Base-by-base conservation (phyloP, 2,888 invertebrate genomes). In the Atherix ibis region DNA sequence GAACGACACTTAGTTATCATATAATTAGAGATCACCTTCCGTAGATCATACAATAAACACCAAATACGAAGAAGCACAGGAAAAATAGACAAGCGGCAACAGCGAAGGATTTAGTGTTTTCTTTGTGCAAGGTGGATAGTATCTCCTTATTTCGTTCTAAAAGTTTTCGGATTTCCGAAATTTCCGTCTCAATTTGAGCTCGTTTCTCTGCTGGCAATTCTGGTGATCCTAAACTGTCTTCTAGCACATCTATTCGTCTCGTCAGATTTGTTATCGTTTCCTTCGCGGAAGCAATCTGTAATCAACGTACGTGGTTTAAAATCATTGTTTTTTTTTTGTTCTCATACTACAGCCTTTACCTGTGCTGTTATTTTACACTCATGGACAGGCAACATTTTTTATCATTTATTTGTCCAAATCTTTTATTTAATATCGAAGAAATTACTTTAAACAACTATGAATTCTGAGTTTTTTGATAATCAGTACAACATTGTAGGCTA, bases 101-200 rank as follows among this genome's bases (percentile, higher is more conserved):
- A 14, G 29, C 12, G 18, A 25, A 35, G 14, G 31, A 30, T 26
- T 35, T 26, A 4, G 25, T 18, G 24, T 35, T 35, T 9, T 35
- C 31, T 13, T 35, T 35, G 35, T 35, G 35, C 18, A 35, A 13
- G 12, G 6, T 18, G 6, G 18, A 10, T 4, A 35, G 27, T 2
- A 35, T 12, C 10, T 35, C 31, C 31, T 31, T 30, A 31, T 35
- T 35, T 4, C 25, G 30, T 18, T 35, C 35, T n/a, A 35, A 9
- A 2, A 35, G 31, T 14, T 35, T 35, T 18, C 25, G 30, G 18
- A 35, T 35, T 18, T 35, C 35, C n/a, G 12, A 4, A n/a, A 35
- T 25, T 16, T 35, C 35, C 8, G 31, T 35, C 14, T 26, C 31
- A 5, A 31, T n/a, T 14, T 31, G 15, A 5, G 8, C 13, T 15